Evolutionary conservation across 2,888 invertebrate species (phyloP).

Genomic region (Synanthedon tipuliformis): DNA sequence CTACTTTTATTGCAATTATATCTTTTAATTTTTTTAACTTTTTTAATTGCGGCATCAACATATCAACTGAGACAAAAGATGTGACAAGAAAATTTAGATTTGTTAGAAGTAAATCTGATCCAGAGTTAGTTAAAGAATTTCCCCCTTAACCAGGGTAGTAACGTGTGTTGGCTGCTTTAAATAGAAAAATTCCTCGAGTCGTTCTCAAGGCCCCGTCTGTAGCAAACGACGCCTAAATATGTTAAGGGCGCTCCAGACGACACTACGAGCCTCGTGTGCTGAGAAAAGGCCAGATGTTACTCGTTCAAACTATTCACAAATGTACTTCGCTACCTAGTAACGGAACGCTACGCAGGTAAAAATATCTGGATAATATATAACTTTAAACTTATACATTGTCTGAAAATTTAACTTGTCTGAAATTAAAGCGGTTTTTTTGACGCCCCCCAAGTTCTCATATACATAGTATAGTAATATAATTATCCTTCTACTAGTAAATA

Average conservation of each 20-base stretch:
- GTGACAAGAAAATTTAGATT: no score
- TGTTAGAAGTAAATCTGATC: no score
- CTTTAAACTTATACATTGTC: not conserved
- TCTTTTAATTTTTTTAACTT: no score
- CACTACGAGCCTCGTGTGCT: conserved; percentile 20
- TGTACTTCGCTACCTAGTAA: not conserved
- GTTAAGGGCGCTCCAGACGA: conserved; percentile 24
- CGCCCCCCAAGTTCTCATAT: no score
- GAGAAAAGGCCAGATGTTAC: conserved; percentile 5
- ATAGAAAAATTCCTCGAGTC: conserved; percentile 29
- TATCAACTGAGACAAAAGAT: no score
- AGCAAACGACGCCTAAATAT: conserved; percentile 37
- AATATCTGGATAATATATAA: not conserved
- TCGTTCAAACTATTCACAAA: not conserved
- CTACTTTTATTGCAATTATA: no score
- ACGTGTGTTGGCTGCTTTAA: conserved; percentile 3
- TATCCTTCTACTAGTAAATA: no score
- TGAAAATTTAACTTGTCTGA: no score
- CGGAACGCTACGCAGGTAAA: not conserved
- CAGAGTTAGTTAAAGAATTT: no score
- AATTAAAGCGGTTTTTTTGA: no score
- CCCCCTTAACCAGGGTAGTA: not conserved
- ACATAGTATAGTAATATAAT: no score
- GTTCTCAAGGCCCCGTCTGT: conserved; percentile 24
- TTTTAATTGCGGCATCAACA: no score